Evolutionary conservation across 2,888 invertebrate species (phyloP), one percentile per base, ranked within the genome.

Genomic region (Deladenus siricidicola): DNA sequence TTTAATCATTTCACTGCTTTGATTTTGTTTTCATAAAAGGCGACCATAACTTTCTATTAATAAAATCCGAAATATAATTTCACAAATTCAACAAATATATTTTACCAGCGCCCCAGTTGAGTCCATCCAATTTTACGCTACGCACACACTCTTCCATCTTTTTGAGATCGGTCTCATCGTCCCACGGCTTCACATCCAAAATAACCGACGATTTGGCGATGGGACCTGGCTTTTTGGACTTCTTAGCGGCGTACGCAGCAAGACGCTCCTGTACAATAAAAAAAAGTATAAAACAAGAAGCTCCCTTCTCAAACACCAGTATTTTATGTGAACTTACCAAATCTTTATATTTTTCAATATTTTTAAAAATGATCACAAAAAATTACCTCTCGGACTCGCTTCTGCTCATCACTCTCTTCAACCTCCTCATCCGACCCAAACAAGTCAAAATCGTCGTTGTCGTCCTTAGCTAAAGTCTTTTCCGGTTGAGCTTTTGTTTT

Each of bases 181-280:
- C 51, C 55, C 55, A 51, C 70, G 92, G 92, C 81, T 96, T 96
- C 17, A 93, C 90, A 80, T 96, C 94, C 51, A 94, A 84, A 70
- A 96, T 84, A 67, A 96, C 87, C 74, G 88, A 90, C 48, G 92
- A 92, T 80, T 96, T 96, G 58, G 96, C 94, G 81, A 96, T 90
- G 10, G 91, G 84, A 56, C 74, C 79, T 8, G 92, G 90, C 83
- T 94, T 96, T 83, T 89, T 91, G 0, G 90, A 85, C 82, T 96
- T 96, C 82, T 93, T 96, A 65, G 87, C 91, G 57, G 88, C 85
- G 80, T 96, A 96, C 1, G 89, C 92, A 75, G 89, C 87, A 50
- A 94, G 82, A 75, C 93, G 39, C 14, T 34, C 39, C 39, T 34
- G 39, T 10, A 34, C 39, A 34, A 34, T 6, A 10, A 6, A 34